phyloP scores from a whole-genome alignment of 2,797 vertebrate genomes.

The Otus scops region DNA sequence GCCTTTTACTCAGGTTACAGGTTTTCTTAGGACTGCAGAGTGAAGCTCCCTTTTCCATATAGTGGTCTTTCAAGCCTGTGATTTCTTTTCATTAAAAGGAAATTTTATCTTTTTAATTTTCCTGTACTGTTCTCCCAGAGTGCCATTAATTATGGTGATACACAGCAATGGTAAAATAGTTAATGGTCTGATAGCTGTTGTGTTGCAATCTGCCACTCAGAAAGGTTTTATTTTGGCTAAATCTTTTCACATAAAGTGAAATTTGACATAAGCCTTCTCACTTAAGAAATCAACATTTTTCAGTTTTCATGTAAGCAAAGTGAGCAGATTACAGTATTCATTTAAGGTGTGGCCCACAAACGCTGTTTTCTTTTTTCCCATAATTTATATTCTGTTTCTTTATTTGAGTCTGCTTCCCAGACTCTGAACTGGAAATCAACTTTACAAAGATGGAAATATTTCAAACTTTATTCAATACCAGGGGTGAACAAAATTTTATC shows the following conservation, averaged over 20 bases:
- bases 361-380: not conserved
- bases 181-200: not conserved
- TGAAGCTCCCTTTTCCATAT: not conserved
- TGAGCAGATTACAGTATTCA: not conserved
- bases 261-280: not conserved
- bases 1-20: slow-evolving; percentile 10
- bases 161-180: not conserved
- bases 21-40: not conserved
- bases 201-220: not conserved
- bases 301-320: not conserved
- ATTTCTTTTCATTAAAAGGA: slow-evolving; percentile 18
- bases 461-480: not conserved
- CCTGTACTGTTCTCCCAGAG: not conserved
- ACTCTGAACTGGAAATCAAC: not conserved
- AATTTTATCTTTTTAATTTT: slow-evolving; percentile 43
- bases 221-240: not conserved
- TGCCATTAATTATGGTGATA: slow-evolving; percentile 7
- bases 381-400: not conserved
- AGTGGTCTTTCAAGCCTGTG: not conserved
- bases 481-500: not conserved
- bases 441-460: not conserved
- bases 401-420: not conserved
- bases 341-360: not conserved
- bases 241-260: not conserved
- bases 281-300: not conserved